Percentiles rank a stretch among this genome's conserved stretches.
Evolutionary conservation across 2,113 vertebrate species (phyloP).

Genomic region (Pteronura brasiliensis): DNA sequence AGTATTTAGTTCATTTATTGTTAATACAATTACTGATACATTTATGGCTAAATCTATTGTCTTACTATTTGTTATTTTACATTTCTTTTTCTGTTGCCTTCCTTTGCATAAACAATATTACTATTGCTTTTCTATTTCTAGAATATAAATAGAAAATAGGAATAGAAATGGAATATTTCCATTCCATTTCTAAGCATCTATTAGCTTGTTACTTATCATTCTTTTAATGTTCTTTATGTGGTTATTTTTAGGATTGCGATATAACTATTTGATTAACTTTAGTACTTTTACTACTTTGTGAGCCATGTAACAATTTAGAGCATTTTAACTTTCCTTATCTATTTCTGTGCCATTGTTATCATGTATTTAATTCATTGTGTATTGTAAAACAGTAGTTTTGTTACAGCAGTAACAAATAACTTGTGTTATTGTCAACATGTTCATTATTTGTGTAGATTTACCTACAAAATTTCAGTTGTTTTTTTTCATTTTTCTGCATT

Average conservation of each 20-base stretch:
- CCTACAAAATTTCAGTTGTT: neutral
- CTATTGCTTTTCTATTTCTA: neutral
- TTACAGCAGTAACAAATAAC: neutral
- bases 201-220: neutral
- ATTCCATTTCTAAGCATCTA: neutral
- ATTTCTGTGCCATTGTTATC: neutral
- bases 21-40: neutral
- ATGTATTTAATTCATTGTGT: neutral
- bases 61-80: neutral
- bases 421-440: neutral
- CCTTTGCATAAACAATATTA: neutral
- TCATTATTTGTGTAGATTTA: neutral
- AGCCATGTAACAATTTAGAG: neutral
- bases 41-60: neutral
- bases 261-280: neutral
- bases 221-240: neutral
- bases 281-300: neutral
- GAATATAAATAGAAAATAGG: too few relatives aligned
- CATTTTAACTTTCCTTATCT: neutral
- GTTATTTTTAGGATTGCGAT: neutral
- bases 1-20: neutral
- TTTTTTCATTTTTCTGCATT: neutral
- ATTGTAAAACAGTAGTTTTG: neutral
- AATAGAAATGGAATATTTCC: neutral
- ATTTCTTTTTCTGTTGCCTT: neutral